Conservation (phyloP, 2,113 vertebrate genomes). For the Dicaeum eximium region DNA sequence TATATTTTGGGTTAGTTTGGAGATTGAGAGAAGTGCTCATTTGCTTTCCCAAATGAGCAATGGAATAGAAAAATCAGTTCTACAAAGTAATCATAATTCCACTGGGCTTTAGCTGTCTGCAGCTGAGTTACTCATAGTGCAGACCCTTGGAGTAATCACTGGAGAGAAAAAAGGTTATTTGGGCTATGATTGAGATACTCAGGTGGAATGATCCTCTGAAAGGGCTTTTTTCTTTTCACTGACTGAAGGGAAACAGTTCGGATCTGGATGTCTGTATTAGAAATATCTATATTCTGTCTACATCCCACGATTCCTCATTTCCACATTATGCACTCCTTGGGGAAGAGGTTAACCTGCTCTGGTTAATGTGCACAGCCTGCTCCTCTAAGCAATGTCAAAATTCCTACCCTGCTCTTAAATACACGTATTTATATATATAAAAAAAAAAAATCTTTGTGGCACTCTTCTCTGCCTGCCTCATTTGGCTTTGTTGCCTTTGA, state of each 20-base stretch:
- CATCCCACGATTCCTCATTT: accelerated
- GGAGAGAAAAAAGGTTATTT: not conserved
- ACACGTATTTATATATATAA: not conserved
- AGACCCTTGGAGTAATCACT: not conserved
- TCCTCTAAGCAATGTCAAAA: not conserved
- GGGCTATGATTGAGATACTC: not conserved
- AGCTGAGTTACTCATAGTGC: not conserved
- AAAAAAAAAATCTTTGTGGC: not conserved
- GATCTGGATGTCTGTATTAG: not conserved
- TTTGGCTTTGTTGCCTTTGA: not conserved
- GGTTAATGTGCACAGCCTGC: accelerated
- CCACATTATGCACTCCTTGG: no score
- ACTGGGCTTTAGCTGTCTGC: not conserved
- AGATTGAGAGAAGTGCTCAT: not conserved
- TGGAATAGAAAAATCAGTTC: not conserved
- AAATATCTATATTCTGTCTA: not conserved
- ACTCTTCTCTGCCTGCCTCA: not conserved
- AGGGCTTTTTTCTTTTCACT: not conserved
- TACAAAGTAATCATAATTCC: not conserved
- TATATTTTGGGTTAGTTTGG: not conserved
- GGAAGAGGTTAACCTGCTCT: not conserved
- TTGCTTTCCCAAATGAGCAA: not conserved
- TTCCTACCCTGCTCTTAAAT: not conserved
- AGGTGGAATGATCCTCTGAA: not conserved
- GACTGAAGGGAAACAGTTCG: not conserved